These are phyloP conservation scores for Hypocryptadius cinnamomeus DNA, from an alignment of 2,113 vertebrate genomes.

Conservation along the genomic window DNA sequence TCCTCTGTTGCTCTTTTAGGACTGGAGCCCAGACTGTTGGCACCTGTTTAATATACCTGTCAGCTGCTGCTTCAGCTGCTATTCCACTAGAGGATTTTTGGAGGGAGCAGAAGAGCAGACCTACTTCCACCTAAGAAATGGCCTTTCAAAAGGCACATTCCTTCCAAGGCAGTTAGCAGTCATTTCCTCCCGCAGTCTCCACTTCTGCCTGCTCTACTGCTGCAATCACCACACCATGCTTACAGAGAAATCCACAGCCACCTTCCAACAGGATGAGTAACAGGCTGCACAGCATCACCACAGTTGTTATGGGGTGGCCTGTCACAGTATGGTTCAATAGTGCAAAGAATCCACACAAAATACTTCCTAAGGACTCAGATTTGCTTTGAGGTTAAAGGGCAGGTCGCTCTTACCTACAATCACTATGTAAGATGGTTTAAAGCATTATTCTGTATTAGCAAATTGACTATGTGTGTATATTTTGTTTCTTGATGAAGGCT, in stretches of 20 bases:
- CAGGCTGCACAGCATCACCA: neutral
- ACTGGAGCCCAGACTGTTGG: neutral
- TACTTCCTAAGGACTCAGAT: neutral
- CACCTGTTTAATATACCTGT: neutral
- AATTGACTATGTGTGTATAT: constrained; percentile 1
- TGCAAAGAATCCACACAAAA: neutral
- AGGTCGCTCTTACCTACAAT: neutral
- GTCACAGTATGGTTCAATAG: neutral
- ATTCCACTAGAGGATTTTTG: neutral
- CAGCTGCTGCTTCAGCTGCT: neutral
- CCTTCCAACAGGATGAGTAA: rapidly evolving
- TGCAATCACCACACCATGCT: neutral
- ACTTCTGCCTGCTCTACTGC: neutral
- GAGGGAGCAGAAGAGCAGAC: neutral
- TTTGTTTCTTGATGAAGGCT: neutral
- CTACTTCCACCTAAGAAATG: neutral
- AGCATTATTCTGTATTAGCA: neutral
- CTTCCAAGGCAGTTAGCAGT: neutral
- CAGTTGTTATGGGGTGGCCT: rapidly evolving
- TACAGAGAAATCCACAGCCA: neutral
- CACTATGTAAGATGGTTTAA: neutral
- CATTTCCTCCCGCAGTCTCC: neutral
- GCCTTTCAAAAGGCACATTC: neutral
- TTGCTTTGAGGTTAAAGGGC: neutral
- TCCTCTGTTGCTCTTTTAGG: neutral